These are phyloP conservation scores for Megaustenia siamemsis DNA, from an alignment of 2,888 invertebrate species.

Conservation along the genomic window DNA sequence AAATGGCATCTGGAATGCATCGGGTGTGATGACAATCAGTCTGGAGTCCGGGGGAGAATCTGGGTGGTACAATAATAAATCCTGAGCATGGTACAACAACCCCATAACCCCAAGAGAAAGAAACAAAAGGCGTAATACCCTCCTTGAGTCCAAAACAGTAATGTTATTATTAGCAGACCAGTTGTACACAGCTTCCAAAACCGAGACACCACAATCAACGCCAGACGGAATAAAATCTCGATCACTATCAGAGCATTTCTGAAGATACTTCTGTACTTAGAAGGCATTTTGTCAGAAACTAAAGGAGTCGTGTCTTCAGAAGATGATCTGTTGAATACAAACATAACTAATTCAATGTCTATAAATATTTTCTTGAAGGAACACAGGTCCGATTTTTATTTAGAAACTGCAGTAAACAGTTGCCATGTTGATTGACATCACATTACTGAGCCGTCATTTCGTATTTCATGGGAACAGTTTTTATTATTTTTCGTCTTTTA, in stretches of 20 bases:
- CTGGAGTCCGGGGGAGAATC: conserved; percentile 93
- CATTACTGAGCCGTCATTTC: conserved; percentile 17
- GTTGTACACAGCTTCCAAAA: conserved; percentile 90
- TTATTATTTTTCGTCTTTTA: too few species aligned
- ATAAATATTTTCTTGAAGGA: background rate
- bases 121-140: conserved; percentile 87
- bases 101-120: conserved; percentile 86
- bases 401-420: conserved; percentile 47
- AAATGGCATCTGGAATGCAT: conserved; percentile 89
- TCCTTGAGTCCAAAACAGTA: conserved; percentile 92
- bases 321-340: conserved; percentile 29
- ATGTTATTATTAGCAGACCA: conserved; percentile 85
- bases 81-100: conserved; percentile 89
- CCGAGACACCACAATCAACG: conserved; percentile 82
- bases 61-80: conserved; percentile 89
- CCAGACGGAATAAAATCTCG: conserved; percentile 60
- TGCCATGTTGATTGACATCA: conserved; percentile 37
- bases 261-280: conserved; percentile 49
- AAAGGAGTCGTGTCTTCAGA: conserved; percentile 21
- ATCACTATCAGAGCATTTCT: conserved; percentile 58
- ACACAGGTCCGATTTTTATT: background rate
- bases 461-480: too few species aligned
- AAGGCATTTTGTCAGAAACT: conserved; percentile 50
- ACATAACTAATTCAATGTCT: conserved; percentile 25
- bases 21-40: conserved; percentile 91